Percentiles rank a stretch among this genome's conserved stretches.
These are phyloP conservation scores for Cerastis leucographa DNA, from an alignment of 2,888 invertebrate genomes.

Conservation along the genomic window DNA sequence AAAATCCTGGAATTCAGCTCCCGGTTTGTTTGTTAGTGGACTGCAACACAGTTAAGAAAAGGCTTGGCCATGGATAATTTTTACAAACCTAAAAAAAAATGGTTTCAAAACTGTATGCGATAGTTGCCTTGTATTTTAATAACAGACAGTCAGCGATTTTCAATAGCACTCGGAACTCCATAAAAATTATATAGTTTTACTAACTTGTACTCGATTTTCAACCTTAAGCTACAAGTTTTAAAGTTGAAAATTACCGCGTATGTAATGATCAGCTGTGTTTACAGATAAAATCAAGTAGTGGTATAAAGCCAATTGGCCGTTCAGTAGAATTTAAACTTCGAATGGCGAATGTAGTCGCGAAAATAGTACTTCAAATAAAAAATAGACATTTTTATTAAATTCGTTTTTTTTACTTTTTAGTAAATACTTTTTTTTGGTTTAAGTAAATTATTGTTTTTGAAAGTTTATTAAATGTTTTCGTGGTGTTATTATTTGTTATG, in stretches of 20 bases:
- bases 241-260: conserved; percentile 3
- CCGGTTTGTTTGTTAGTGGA: neutral
- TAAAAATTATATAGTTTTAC: conserved; percentile 23
- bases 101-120: neutral
- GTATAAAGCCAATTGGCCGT: conserved; percentile 22
- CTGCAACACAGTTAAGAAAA: neutral
- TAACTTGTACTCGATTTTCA: neutral
- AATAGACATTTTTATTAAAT: conserved; percentile 8
- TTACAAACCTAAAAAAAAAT: too few species aligned
- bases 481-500: conserved; percentile 59
- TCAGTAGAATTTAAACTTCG: conserved; percentile 61
- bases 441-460: neutral
- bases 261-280: conserved; percentile 11
- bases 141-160: conserved; percentile 21
- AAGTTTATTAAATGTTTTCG: conserved; percentile 45
- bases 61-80: neutral
- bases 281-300: conserved; percentile 43
- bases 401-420: neutral
- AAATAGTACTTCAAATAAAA: conserved; percentile 13
- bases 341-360: conserved; percentile 54
- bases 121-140: neutral
- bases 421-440: neutral
- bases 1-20: neutral
- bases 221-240: neutral
- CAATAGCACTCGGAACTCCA: conserved; percentile 25